phyloP scores from a whole-genome alignment of 64 coral and sea anemone species.

The Montipora foliosa region DNA sequence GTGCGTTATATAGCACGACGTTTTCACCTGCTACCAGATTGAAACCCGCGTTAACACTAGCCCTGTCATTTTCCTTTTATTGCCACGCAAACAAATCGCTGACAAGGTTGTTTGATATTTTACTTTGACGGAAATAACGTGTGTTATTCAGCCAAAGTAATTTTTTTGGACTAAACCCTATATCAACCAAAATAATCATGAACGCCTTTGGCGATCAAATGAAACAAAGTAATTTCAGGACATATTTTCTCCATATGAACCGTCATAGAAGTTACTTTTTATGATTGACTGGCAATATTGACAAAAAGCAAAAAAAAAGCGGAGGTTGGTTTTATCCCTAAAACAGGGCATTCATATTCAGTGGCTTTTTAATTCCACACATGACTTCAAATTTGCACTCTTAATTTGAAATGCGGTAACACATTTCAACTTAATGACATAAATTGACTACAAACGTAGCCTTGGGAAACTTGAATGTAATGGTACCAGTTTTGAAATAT shows the following conservation, averaged over 20 bases:
- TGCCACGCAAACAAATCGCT: background rate
- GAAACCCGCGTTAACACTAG: background rate
- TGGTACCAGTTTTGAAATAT: background rate
- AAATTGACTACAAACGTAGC: background rate
- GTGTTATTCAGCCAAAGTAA: background rate
- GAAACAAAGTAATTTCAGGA: background rate
- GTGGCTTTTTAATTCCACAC: background rate
- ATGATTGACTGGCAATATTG: background rate
- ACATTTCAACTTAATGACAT: background rate
- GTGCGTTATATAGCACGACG: background rate
- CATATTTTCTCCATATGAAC: background rate
- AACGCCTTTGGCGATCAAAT: background rate
- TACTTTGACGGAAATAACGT: constrained; percentile 20
- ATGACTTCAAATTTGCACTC: background rate
- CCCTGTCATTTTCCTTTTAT: background rate
- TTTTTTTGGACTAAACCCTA: background rate
- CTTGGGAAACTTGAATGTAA: too few relatives aligned
- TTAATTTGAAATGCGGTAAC: background rate
- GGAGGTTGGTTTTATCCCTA: background rate
- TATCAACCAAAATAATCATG: background rate
- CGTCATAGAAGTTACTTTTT: background rate
- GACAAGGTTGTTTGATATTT: constrained; percentile 15
- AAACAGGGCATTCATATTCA: background rate
- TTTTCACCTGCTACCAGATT: background rate
- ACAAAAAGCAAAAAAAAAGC: background rate